Evolutionary conservation across 1,140 invertebrate species (phyloP), one percentile per base, ranked within the genome.

Genomic region (Hylaeus volcanicus): DNA sequence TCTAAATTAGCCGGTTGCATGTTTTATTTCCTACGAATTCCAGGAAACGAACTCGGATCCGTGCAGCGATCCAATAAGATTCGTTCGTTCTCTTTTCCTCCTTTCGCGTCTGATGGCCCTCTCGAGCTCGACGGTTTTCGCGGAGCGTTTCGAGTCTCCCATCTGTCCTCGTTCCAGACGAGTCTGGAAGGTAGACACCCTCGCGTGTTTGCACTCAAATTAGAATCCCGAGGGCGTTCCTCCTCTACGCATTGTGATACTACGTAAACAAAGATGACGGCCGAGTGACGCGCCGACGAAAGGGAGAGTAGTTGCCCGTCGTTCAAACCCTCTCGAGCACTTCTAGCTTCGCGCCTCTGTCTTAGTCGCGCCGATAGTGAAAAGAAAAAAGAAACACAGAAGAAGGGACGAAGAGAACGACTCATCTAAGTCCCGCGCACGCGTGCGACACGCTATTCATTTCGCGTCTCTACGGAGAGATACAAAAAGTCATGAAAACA

Each of bases 161-260:
- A 51, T 53, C 53, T 2, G 60, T 80, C 55, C 77, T 74, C 56
- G 41, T 53, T 65, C 45, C 61, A 82, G 83, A 73, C 61, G 45
- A 53, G 80, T 79, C 76, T 78, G 81, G 55, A 72, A 12, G 53
- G 15, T 60, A 74, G 78, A 73, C 69, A 80, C 75, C 74, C 81
- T 85, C 43, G 65, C 66, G 73, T 77, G 75, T 86, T 86, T 86
- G 79, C 88, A 89, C 88, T 89, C 81, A 89, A 89, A 89, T 89
- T 88, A 89, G 82, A 82, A 84, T 80, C 83, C 82, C 83, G 75
- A 88, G 85, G 82, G 84, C 60, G 75, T 85, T 84, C 78, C 74
- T 78, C 53, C 72, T 45, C 74, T 56, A 66, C 70, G 79, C 79
- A 86, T 88, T 88, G 84, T 86, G 68, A 83, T 80, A 78, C 53